These are phyloP conservation scores for Neoitamus cyanurus DNA, from an alignment of 2,888 invertebrate genomes.

Conservation along the genomic window DNA sequence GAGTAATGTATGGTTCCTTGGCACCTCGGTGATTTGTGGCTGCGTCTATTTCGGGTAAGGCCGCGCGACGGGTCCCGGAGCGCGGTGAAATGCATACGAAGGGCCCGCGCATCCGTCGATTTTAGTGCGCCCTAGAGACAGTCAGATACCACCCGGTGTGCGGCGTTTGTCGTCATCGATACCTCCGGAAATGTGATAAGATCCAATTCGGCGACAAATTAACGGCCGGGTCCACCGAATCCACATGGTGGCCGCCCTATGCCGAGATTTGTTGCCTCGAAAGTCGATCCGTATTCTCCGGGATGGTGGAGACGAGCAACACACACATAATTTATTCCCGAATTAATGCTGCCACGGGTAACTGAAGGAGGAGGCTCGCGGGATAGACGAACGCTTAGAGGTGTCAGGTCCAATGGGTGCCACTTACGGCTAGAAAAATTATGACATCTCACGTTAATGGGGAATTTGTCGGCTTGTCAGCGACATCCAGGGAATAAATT, in stretches of 20 bases:
- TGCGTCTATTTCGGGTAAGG: not conserved
- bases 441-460: slow-evolving; percentile 34
- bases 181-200: slow-evolving; percentile 35
- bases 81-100: not conserved
- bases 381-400: not conserved
- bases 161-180: slow-evolving; percentile 5
- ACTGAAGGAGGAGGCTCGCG: not conserved
- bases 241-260: not conserved
- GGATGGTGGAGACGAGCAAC: not conserved
- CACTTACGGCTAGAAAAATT: slow-evolving; percentile 18
- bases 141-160: slow-evolving; percentile 14
- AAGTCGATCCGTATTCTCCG: not conserved
- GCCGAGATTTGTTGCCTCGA: slow-evolving; percentile 2
- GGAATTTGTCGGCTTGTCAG: slow-evolving; percentile 35
- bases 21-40: slow-evolving; percentile 19
- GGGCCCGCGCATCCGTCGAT: not conserved
- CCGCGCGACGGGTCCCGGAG: not conserved
- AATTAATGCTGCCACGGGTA: not conserved
- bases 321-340: slow-evolving; percentile 26
- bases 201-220: slow-evolving; percentile 28
- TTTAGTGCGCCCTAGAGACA: not conserved
- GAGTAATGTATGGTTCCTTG: not conserved
- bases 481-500: slow-evolving; percentile 27
- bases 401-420: slow-evolving; percentile 24
- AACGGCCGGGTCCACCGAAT: not conserved